Evolutionary conservation across 2,888 invertebrate genomes (phyloP).

Genomic region (Melikaiella ostensackeni): DNA sequence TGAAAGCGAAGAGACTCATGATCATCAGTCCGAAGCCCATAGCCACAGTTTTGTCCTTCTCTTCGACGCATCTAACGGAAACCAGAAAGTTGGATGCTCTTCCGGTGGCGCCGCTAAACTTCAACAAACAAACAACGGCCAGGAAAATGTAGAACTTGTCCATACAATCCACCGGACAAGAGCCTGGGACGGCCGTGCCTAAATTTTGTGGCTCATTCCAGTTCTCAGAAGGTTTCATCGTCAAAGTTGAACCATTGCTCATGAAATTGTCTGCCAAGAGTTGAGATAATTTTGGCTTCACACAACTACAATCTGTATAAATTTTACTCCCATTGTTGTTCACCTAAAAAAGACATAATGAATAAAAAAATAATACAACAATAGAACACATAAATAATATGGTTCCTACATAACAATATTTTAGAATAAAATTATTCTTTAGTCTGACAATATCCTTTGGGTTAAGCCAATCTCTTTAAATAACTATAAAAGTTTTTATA

Average conservation of each 20-base stretch:
- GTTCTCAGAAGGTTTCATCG: constrained; percentile 56
- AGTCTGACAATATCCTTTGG: no score
- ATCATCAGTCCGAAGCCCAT: constrained; percentile 85
- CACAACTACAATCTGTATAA: constrained; percentile 79
- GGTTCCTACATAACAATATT: no score
- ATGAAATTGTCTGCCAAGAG: constrained; percentile 53
- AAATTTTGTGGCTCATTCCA: constrained; percentile 50
- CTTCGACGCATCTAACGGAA: constrained; percentile 84
- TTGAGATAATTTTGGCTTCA: constrained; percentile 65
- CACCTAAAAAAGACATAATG: constrained; percentile 62
- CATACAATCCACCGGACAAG: constrained; percentile 81
- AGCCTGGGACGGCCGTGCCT: constrained; percentile 78
- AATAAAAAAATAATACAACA: no score
- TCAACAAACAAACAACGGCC: constrained; percentile 79
- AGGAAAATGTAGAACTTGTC: constrained; percentile 80
- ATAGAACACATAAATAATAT: no score
- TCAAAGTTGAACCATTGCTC: constrained; percentile 54
- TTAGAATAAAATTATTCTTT: no score
- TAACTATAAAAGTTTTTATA: no score
- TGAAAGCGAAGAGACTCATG: constrained; percentile 85
- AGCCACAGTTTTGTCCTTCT: constrained; percentile 85
- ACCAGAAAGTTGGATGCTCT: constrained; percentile 82
- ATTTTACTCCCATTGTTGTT: constrained; percentile 63
- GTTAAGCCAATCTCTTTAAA: no score
- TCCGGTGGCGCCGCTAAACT: constrained; percentile 81